Conservation (phyloP, 2,888 invertebrate species). For the Osedax frankpressi region DNA sequence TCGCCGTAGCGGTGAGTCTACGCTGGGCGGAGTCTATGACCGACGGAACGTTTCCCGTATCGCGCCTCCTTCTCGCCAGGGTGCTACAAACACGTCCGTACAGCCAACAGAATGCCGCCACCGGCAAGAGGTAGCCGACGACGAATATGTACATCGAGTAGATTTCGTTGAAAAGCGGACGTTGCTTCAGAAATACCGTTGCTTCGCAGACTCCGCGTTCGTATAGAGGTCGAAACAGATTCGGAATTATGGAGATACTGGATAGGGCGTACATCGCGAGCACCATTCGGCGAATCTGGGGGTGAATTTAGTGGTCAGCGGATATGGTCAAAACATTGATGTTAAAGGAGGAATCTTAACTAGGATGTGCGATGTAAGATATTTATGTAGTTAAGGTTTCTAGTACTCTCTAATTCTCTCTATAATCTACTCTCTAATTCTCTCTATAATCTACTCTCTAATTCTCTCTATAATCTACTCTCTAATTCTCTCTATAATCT, state of each 20-base stretch:
- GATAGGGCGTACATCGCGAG: background rate
- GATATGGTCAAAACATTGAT: too few species aligned
- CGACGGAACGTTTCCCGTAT: background rate
- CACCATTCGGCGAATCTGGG: background rate
- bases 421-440: too few species aligned
- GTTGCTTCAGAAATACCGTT: background rate
- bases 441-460: too few species aligned
- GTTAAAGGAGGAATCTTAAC: too few species aligned
- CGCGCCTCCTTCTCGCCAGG: background rate
- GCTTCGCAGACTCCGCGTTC: background rate
- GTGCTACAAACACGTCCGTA: background rate
- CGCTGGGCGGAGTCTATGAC: background rate
- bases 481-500: too few species aligned
- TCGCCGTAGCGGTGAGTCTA: background rate
- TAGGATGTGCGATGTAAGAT: too few species aligned
- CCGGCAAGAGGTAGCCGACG: background rate
- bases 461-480: too few species aligned
- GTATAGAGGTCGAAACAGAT: background rate
- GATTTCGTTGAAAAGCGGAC: background rate
- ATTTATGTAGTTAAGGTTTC: too few species aligned
- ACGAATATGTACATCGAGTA: background rate
- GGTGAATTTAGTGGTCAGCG: too few species aligned
- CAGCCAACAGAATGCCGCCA: background rate
- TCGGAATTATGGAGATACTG: background rate
- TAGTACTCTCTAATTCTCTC: too few species aligned